These are phyloP conservation scores for Lampris megalopsis DNA, from an alignment of 2,113 vertebrate genomes.

Conservation along the genomic window DNA sequence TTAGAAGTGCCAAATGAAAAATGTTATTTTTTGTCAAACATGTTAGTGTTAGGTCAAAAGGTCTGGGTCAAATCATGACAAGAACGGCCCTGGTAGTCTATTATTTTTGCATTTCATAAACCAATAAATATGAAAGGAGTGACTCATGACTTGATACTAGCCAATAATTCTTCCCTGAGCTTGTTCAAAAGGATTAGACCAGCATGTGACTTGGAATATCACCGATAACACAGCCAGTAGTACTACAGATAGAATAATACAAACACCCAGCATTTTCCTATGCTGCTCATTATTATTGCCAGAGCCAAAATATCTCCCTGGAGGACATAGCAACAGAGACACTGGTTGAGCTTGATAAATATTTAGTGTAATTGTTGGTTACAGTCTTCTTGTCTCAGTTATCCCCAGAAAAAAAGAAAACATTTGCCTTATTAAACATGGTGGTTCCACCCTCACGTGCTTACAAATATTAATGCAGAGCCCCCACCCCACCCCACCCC, in stretches of 20 bases:
- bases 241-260: constrained; percentile 62
- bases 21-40: no score
- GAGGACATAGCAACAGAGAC: constrained; percentile 65
- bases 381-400: constrained; percentile 32
- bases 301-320: constrained; percentile 38
- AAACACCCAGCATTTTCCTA: constrained; percentile 12
- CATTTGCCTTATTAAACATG: constrained; percentile 43
- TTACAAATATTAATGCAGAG: constrained; percentile 16
- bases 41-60: no score
- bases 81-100: no score
- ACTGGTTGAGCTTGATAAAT: constrained; percentile 68
- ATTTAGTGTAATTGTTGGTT: constrained; percentile 69
- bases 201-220: background rate
- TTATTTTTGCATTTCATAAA: background rate
- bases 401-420: constrained; percentile 2
- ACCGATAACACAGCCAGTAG: constrained; percentile 23
- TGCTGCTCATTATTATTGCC: constrained; percentile 32
- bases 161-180: background rate
- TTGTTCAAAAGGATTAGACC: background rate
- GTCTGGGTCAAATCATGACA: no score
- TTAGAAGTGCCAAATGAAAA: no score
- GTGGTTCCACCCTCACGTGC: constrained; percentile 5
- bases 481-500: background rate
- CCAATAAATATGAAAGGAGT: constrained; percentile 7
- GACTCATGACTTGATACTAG: constrained; percentile 6